Evolutionary conservation across 2,797 vertebrate genomes (phyloP), one percentile per base, ranked within the genome.

Genomic region (Acanthurus leucopareius): DNA sequence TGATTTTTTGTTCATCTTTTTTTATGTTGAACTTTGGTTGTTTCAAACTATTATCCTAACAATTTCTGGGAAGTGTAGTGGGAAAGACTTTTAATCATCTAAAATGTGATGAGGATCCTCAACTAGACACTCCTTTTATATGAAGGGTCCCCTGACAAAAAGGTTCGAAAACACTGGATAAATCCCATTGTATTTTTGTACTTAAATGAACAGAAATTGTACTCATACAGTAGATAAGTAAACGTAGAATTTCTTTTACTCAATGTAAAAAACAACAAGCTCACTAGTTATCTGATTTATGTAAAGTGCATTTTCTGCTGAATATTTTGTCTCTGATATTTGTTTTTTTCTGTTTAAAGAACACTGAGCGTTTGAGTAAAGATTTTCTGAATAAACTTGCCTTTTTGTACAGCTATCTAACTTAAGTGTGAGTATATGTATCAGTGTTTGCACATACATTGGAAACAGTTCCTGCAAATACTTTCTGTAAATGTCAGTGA

Each of bases 401-500:
- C 14, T 25, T 74, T 51, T 62, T 47, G 10, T 42, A 25, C 16
- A 57, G 60, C n/a, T 25, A 28, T 62, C 49, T 14, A 3, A 10
- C 15, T 35, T 35, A 25, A 69, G 1, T 14, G 7, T 25, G 48
- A 70, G 28, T 3, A 7, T 38, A n/a, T 56, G 25, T 62, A n/a
- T 19, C 22, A 67, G 20, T 54, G 17, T 38, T 14, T 45, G 28
- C 45, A 69, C 8, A 42, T 22, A 20, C 22, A 22, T 4, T 66
- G 58, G 35, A 78, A 82, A 75, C 35, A 54, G 61, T 65, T 45
- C 35, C 40, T 79, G 49, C 35, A 51, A 13, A 42, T 16, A 42
- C 57, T 73, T 69, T 75, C 56, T 60, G 74, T 69, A 81, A 78
- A 86, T 80, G 80, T 76, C 47, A 51, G 20, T 22, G 15, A 87